Base-by-base conservation (phyloP, 2,797 vertebrate genomes). In the Valencia hispanica region DNA sequence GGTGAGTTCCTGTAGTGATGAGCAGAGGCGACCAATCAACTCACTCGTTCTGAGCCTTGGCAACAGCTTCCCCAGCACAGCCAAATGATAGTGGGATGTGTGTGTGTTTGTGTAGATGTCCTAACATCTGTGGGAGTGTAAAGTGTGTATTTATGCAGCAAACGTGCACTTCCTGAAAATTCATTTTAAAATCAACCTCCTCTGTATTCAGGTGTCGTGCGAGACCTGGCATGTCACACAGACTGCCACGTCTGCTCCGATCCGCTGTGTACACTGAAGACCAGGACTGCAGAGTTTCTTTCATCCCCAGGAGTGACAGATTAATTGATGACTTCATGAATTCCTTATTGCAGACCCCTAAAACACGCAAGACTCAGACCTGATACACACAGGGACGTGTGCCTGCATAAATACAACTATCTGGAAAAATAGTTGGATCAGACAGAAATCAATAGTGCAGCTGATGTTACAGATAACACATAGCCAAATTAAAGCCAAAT, bases 21-120 rank as follows among this genome's bases (percentile, higher is more conserved):
- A 94, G 91, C 90, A 78, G 86, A 90, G 86, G 87, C 88, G 75
- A 88, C 94, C 94, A 95, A 95, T 95, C 94, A 91, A 84, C 89
- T 92, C 59, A 86, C 91, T 94, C 90, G 81, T 84, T 92, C 85
- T 84, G 93, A 95, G 94, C 94, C 95, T 90, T 95, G 95, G 95
- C 95, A 95, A 96, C 95, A 96, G 93, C 95, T 92, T 91, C 88
- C 78, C 86, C 79, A 73, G 90, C 92, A 90, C 87, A 91, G 84
- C 73, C 61, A 91, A 91, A 86, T 80, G 73, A 79, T 80, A 34
- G 78, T 85, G 84, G 85, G 85, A 73, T 86, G 80, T 76, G 76
- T 43, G 15, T 72, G n/a, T 61, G 36, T 9, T 2, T 14, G 55
- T 50, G 50, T 4, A 1, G 25, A 77, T 85, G 86, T 83, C 72